phyloP scores from a whole-genome alignment of 2,113 vertebrate genomes.

The Phaethornis superciliosus region DNA sequence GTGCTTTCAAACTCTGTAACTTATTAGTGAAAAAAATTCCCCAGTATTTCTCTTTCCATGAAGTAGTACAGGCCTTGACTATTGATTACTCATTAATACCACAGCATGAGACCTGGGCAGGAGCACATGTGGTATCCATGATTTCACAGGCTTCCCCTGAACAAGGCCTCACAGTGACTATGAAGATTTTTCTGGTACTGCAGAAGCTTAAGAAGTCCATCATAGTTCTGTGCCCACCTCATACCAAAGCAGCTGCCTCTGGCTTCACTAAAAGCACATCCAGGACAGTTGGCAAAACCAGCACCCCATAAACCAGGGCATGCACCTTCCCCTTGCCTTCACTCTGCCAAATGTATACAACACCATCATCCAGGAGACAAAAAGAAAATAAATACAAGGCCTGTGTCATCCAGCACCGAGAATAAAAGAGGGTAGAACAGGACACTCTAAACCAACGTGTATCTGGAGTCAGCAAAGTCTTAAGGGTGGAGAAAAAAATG shows the following conservation, averaged over 20 bases:
- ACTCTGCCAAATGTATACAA: neutral
- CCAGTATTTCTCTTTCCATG: neutral
- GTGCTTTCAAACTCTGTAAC: neutral
- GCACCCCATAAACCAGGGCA: fast-evolving
- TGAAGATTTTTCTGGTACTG: neutral
- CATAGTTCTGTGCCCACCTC: neutral
- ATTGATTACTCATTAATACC: slow-evolving; percentile 42
- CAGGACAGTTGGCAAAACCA: neutral
- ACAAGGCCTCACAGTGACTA: neutral
- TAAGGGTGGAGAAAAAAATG: neutral
- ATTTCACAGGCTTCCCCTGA: neutral
- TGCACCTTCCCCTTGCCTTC: neutral
- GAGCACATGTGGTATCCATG: neutral
- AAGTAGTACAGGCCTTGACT: neutral
- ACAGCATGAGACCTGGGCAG: neutral
- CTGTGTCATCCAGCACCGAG: neutral
- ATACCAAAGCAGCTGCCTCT: neutral
- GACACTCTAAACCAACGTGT: neutral
- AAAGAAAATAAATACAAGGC: neutral
- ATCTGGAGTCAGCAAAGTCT: neutral
- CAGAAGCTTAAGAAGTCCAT: neutral
- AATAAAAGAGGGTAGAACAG: neutral
- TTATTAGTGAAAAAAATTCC: neutral
- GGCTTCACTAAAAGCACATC: neutral
- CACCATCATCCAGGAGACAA: neutral